Percentiles rank a stretch among this genome's conserved stretches.
phyloP scores from a whole-genome alignment of 2,113 vertebrate genomes.

The Neogale vison region DNA sequence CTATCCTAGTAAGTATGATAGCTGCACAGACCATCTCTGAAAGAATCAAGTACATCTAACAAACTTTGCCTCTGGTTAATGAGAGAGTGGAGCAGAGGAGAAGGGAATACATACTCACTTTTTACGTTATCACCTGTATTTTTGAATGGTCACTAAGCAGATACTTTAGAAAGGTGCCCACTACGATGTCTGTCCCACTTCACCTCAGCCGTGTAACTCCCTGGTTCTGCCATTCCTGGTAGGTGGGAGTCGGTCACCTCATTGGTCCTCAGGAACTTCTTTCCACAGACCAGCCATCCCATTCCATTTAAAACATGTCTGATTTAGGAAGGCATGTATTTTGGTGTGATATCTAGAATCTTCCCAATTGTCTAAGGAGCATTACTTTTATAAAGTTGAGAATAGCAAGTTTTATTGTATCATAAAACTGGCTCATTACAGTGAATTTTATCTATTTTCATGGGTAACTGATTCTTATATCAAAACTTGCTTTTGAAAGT shows the following conservation, averaged over 20 bases:
- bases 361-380: background rate
- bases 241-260: background rate
- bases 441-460: constrained; percentile 26
- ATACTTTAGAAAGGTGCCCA: background rate
- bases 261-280: background rate
- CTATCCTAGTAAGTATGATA: background rate
- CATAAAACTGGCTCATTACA: constrained; percentile 32
- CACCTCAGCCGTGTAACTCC: background rate
- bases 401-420: background rate
- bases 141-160: background rate
- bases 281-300: background rate
- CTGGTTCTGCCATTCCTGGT: background rate
- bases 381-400: constrained; percentile 11
- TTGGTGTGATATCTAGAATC: background rate
- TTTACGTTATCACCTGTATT: background rate
- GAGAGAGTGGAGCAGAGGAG: background rate
- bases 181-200: background rate
- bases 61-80: background rate
- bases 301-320: background rate
- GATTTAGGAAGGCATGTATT: background rate
- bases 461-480: background rate
- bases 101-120: background rate
- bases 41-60: background rate
- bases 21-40: background rate
- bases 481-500: constrained; percentile 25